phyloP scores from a whole-genome alignment of 2,113 vertebrate genomes.

The Callithrix jacchus region DNA sequence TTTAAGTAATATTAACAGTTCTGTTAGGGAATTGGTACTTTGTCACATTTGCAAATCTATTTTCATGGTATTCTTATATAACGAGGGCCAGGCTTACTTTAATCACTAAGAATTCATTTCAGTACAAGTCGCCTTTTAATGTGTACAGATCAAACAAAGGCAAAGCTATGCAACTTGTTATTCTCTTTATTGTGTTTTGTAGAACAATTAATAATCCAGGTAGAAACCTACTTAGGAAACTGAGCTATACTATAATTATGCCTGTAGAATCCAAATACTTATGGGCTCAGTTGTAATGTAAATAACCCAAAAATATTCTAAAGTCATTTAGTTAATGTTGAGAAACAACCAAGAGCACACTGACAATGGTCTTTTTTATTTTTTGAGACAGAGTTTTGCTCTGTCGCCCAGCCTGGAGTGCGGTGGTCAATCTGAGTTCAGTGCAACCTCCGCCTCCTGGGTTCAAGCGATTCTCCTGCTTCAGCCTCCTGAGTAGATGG shows the following conservation, averaged over 20 bases:
- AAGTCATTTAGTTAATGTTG: constrained; percentile 31
- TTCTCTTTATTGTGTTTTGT: background rate
- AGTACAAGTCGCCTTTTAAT: background rate
- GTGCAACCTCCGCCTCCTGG: no score
- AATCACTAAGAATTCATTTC: background rate
- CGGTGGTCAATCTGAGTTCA: no score
- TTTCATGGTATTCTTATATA: background rate
- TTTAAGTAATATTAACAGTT: background rate
- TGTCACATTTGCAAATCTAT: background rate
- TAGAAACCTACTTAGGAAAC: constrained; percentile 2
- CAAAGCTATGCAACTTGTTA: background rate
- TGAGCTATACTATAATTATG: constrained; percentile 27
- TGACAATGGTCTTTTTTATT: background rate
- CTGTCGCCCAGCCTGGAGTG: no score
- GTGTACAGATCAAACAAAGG: constrained; percentile 21
- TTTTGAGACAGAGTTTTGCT: no score
- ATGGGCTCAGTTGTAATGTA: constrained; percentile 11
- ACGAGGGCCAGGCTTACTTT: background rate
- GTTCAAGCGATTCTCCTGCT: no score
- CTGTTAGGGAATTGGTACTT: background rate
- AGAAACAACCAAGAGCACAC: constrained; percentile 34
- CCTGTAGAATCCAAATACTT: background rate
- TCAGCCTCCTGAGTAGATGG: no score
- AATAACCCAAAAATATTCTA: background rate
- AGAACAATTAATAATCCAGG: constrained; percentile 23